These are phyloP conservation scores for Aphrocallistes beatrix DNA, from an alignment of 37 sponge, comb jelly and placozoan genomes.

Conservation along the genomic window DNA sequence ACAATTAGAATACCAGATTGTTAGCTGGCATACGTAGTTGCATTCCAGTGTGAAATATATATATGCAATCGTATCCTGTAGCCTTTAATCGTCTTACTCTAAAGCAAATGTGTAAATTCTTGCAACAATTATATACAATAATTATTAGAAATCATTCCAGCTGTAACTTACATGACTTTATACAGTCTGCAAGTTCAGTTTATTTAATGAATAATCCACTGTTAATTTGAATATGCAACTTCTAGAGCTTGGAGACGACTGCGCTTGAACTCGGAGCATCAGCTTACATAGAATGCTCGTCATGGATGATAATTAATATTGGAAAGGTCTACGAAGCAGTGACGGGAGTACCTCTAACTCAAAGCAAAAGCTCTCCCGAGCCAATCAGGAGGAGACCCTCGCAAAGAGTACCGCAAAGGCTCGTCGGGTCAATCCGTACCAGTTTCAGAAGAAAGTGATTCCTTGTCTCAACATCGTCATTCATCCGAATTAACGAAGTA, in stretches of 20 bases:
- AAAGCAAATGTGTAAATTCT: no score
- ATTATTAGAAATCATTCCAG: no score
- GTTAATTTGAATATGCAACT: neutral
- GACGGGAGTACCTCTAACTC: neutral
- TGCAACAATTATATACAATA: no score
- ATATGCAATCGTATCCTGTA: no score
- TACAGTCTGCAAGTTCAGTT: no score
- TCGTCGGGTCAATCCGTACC: neutral
- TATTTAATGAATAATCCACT: no score
- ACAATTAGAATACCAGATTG: no score
- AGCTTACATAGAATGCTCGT: neutral
- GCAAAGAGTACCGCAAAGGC: neutral
- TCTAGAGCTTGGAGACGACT: neutral
- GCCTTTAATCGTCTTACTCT: no score
- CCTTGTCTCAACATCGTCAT: neutral
- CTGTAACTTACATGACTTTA: no score
- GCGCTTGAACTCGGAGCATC: neutral
- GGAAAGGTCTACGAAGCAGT: neutral
- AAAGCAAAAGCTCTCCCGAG: neutral
- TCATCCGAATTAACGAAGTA: conserved; percentile 14
- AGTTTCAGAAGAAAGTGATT: neutral
- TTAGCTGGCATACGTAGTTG: no score
- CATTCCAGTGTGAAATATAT: no score
- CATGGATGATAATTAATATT: neutral
- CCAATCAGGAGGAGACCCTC: neutral